A percentile compares a stretch with the other conserved stretches of the same genome.
Conservation (phyloP, 2,888 invertebrate genomes). For the Limenitis camilla region DNA sequence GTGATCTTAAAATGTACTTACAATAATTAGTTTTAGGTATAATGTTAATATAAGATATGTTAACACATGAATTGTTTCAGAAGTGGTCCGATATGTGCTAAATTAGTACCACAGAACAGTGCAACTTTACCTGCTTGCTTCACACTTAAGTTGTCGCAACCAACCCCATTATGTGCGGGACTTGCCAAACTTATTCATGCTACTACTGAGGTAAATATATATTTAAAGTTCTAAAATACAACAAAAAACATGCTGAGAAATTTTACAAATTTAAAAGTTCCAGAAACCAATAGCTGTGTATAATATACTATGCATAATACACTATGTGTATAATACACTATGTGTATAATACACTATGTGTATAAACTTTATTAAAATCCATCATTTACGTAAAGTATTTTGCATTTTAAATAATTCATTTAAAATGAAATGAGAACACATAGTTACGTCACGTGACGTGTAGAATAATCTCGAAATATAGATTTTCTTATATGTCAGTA, state of each 20-base stretch:
- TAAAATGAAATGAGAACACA: too few relatives aligned
- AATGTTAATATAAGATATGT: not conserved
- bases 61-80: conserved; percentile 6
- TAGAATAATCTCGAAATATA: too few relatives aligned
- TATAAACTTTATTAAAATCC: too few relatives aligned
- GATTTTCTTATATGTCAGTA: too few relatives aligned
- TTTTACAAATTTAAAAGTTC: not conserved
- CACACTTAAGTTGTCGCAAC: conserved; percentile 82
- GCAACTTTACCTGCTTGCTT: conserved; percentile 93
- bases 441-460: too few relatives aligned
- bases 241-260: not conserved
- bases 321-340: too few relatives aligned
- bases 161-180: conserved; percentile 88
- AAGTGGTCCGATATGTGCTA: conserved; percentile 82
- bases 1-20: not conserved
- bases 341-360: too few relatives aligned
- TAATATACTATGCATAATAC: too few relatives aligned
- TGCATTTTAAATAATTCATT: too few relatives aligned
- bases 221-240: not conserved
- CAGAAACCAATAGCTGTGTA: too few relatives aligned
- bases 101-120: conserved; percentile 88
- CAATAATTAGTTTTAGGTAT: not conserved
- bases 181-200: conserved; percentile 76
- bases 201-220: conserved; percentile 54
- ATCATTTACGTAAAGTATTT: too few relatives aligned